These are phyloP conservation scores for Pseudorhombus dupliciocellatus DNA, from an alignment of 2,113 vertebrate genomes.

Conservation along the genomic window DNA sequence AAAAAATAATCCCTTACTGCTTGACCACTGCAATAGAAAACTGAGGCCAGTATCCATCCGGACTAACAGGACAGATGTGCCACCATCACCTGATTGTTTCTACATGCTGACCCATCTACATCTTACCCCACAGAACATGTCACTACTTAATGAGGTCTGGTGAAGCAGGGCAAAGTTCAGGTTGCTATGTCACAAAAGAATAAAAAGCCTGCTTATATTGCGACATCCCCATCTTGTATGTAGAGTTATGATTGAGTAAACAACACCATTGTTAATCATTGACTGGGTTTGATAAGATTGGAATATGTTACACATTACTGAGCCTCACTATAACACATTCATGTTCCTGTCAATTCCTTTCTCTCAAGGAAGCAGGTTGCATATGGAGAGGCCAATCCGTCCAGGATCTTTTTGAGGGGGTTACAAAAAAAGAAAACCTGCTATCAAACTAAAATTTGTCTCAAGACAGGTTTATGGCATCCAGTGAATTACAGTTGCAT, in stretches of 20 bases:
- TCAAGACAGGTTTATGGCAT: background rate
- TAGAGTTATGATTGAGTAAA: constrained; percentile 47
- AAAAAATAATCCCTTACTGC: background rate
- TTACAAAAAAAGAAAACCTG: constrained; percentile 1
- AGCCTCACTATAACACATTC: constrained; percentile 1
- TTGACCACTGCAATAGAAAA: constrained; percentile 10
- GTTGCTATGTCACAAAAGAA: constrained; percentile 45
- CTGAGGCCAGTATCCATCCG: constrained; percentile 22
- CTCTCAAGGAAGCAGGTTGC: background rate
- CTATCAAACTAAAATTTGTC: no score
- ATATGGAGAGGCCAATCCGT: background rate
- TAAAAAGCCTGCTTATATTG: constrained; percentile 26
- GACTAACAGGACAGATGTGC: constrained; percentile 1
- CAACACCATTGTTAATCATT: constrained; percentile 69
- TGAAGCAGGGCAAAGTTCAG: constrained; percentile 24
- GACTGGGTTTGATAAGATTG: constrained; percentile 69
- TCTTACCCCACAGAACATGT: background rate
- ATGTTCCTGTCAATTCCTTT: background rate
- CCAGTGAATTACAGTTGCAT: background rate
- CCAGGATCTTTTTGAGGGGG: background rate
- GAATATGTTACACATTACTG: constrained; percentile 65
- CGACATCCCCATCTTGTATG: constrained; percentile 21
- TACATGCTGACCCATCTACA: constrained; percentile 5
- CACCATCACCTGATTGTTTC: constrained; percentile 22
- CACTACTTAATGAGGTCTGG: background rate